Conservation (phyloP, 2,113 vertebrate genomes). For the Aleadryas rufinucha region DNA sequence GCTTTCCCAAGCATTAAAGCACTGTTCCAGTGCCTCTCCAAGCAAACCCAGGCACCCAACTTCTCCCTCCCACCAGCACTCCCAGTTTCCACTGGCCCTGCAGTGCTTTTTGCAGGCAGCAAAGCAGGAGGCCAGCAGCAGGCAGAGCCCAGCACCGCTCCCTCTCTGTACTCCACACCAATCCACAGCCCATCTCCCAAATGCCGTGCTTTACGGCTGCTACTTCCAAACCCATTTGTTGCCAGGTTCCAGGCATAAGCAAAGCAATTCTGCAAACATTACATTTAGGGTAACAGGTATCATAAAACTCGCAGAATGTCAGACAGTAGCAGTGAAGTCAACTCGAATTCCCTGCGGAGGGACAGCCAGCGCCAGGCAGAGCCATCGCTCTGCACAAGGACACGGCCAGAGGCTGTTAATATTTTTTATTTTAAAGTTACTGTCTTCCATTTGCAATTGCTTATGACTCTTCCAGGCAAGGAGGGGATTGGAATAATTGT, state of each 20-base stretch:
- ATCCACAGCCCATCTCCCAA: not conserved
- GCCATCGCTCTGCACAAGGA: not conserved
- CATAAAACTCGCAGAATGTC: not conserved
- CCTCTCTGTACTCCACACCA: not conserved
- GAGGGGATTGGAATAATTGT: not conserved
- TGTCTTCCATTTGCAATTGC: constrained; percentile 12
- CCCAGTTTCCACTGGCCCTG: not conserved
- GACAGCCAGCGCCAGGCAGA: not conserved
- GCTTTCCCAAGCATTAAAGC: not conserved
- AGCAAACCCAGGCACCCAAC: not conserved
- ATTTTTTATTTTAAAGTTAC: not conserved
- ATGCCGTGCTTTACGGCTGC: not conserved
- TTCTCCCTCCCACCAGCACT: not conserved
- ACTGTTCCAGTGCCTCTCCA: not conserved
- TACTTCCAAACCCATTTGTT: constrained; percentile 24
- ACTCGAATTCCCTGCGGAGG: not conserved
- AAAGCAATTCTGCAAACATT: constrained; percentile 6
- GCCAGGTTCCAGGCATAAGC: constrained; percentile 4
- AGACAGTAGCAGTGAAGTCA: not conserved
- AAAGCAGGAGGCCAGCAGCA: not conserved
- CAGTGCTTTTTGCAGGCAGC: not conserved
- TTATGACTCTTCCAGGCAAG: not conserved
- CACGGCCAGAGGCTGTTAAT: not conserved
- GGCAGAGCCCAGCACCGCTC: not conserved
- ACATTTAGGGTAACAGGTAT: constrained; percentile 6